Percentiles rank a stretch among this genome's conserved stretches.
Conservation (phyloP, 2,113 vertebrate species). For the Psophia crepitans region DNA sequence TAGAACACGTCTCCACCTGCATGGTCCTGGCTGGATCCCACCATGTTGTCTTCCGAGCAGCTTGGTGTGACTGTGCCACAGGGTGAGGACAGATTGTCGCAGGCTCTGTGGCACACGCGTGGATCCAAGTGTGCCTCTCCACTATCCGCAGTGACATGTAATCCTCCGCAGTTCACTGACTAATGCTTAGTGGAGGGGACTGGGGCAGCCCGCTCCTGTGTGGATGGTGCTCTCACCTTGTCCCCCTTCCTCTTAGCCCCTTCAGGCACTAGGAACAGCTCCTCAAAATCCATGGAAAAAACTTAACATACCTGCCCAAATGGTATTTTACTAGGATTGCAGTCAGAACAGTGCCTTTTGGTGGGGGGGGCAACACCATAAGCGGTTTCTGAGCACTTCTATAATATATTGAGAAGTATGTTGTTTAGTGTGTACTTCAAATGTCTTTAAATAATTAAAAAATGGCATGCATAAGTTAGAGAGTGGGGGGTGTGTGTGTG, state of each 20-base stretch:
- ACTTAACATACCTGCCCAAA: background rate
- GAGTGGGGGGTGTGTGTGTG: no score
- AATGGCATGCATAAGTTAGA: background rate
- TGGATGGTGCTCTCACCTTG: background rate
- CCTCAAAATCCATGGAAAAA: background rate
- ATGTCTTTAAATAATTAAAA: conserved; percentile 33
- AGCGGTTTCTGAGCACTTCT: background rate
- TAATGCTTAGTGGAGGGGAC: background rate
- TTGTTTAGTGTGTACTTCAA: background rate
- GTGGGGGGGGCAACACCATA: background rate
- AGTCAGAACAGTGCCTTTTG: background rate
- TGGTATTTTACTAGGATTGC: background rate
- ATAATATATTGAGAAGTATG: background rate
- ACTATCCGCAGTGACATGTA: conserved; percentile 5
- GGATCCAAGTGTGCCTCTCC: background rate
- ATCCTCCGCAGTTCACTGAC: conserved; percentile 14
- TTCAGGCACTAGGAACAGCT: background rate
- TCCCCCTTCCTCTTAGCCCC: background rate
- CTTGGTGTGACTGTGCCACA: background rate
- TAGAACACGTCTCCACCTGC: background rate
- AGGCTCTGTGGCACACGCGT: background rate
- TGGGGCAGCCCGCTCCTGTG: background rate
- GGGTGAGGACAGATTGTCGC: background rate
- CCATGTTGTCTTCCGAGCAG: background rate
- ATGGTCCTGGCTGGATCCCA: background rate